Conservation (phyloP, 1,140 invertebrate genomes). For the Eciton burchellii region DNA sequence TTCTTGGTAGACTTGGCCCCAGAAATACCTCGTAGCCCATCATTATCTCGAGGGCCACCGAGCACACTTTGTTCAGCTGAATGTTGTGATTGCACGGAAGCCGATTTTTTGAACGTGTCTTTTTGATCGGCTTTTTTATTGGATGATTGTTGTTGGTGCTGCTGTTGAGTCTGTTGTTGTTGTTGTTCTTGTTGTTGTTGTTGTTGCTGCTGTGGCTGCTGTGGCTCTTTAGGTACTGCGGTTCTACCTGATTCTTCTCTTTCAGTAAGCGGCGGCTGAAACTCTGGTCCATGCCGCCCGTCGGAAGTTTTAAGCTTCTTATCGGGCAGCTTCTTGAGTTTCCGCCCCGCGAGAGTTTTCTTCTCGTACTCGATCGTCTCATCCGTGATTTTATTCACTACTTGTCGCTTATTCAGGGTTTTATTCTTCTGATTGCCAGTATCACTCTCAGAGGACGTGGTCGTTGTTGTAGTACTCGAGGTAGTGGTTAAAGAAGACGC, state of each 20-base stretch:
- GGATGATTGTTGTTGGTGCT: slow-evolving; percentile 71
- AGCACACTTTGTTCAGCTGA: slow-evolving; percentile 83
- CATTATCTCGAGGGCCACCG: slow-evolving; percentile 85
- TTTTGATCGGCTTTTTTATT: slow-evolving; percentile 80
- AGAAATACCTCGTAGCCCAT: slow-evolving; percentile 84
- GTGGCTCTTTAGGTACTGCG: slow-evolving; percentile 80
- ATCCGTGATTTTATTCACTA: slow-evolving; percentile 46
- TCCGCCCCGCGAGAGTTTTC: slow-evolving; percentile 83
- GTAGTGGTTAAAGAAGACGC: slow-evolving; percentile 76
- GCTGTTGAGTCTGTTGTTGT: slow-evolving; percentile 72
- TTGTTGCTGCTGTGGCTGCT: slow-evolving; percentile 74
- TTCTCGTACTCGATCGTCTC: slow-evolving; percentile 65
- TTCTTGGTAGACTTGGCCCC: slow-evolving; percentile 83
- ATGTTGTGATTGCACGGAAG: slow-evolving; percentile 83
- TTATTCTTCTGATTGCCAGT: slow-evolving; percentile 66
- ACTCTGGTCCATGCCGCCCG: slow-evolving; percentile 91
- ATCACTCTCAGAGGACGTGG: slow-evolving; percentile 82
- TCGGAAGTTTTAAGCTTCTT: slow-evolving; percentile 95
- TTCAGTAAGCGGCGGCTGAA: slow-evolving; percentile 89
- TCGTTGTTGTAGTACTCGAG: slow-evolving; percentile 76
- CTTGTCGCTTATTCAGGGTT: slow-evolving; percentile 36
- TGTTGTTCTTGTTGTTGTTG: slow-evolving; percentile 65
- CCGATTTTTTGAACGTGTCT: slow-evolving; percentile 83
- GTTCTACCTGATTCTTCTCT: slow-evolving; percentile 90
- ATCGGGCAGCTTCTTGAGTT: slow-evolving; percentile 90